Evolutionary conservation across 1,140 invertebrate genomes (phyloP), one percentile per base, ranked within the genome.

Genomic region (Glossosoma conforme): DNA sequence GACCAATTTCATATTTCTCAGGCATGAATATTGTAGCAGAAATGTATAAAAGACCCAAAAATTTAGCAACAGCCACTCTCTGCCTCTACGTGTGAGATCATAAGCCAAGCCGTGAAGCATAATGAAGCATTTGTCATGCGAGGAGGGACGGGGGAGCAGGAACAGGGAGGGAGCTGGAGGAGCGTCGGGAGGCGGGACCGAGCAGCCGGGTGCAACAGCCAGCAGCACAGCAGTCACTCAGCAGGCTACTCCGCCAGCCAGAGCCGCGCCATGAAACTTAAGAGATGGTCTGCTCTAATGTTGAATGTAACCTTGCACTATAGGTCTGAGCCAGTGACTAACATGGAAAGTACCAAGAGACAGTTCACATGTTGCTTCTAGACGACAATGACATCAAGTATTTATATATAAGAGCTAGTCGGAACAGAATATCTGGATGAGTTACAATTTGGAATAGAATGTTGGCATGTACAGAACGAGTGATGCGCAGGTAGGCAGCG

Each of bases 241-340:
- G 28, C 44, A 40, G 52, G 50, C 47, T 22, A 55, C 57, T 59
- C 57, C 42, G 53, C 52, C 45, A 47, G 53, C 57, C 57, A 59
- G 57, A 59, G 56, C 52, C 45, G 41, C 52, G 56, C 56, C 56
- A 55, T 55, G 56, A 59, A 59, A 59, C 57, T 59, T 59, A 51
- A 59, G 57, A 59, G 57, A 59, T 59, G 57, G 57, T 59, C 57
- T 59, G 57, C 57, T 56, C 52, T 59, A 59, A 32, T 43, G 41
- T 47, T 38, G 18, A 42, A 42, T 45, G 35, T 56, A 48, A 51
- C 49, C 44, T 56, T 56, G 44, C 48, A 47, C 54, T 56, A 56
- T 25, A 36, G 20, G 41, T 46, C 45, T 46, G 51, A 54, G 51
- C 51, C 46, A 50, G 41, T 57, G 21, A 30, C 45, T 48, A 49